These are phyloP conservation scores for Acleris emargana DNA, from an alignment of 2,888 invertebrate genomes.

Conservation along the genomic window DNA sequence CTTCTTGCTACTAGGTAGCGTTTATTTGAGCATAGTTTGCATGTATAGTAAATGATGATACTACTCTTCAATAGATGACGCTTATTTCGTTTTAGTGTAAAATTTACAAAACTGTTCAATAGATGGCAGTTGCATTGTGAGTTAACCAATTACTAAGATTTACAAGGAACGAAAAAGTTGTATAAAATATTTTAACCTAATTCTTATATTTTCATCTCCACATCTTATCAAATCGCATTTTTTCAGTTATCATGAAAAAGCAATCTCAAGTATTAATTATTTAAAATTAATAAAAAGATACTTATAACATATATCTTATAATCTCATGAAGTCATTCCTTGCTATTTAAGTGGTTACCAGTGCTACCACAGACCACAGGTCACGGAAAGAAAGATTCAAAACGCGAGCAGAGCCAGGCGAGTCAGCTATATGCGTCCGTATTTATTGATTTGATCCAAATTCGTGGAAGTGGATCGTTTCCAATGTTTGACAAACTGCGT, in stretches of 20 bases:
- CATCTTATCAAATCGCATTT: too few relatives aligned
- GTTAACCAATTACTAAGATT: not conserved
- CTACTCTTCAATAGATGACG: constrained; percentile 8
- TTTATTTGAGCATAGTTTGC: not conserved
- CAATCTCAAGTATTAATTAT: too few relatives aligned
- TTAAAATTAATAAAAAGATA: too few relatives aligned
- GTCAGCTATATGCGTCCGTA: not conserved
- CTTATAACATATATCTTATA: too few relatives aligned
- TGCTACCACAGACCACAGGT: too few relatives aligned
- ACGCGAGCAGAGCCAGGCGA: constrained; percentile 9
- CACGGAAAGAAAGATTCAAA: not conserved
- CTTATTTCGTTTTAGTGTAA: not conserved
- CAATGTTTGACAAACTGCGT: constrained; percentile 47
- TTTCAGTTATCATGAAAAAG: too few relatives aligned
- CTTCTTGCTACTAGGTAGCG: not conserved
- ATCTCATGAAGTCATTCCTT: too few relatives aligned
- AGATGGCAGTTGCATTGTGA: constrained; percentile 9
- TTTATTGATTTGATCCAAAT: constrained; percentile 54
- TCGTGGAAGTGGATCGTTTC: constrained; percentile 46
- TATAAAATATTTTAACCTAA: too few relatives aligned
- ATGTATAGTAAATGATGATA: not conserved
- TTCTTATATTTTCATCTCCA: too few relatives aligned
- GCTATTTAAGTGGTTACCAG: too few relatives aligned
- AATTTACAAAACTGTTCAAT: not conserved
- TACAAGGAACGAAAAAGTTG: too few relatives aligned